phyloP scores from a whole-genome alignment of 2,113 vertebrate genomes.

The Fukomys damarensis region DNA sequence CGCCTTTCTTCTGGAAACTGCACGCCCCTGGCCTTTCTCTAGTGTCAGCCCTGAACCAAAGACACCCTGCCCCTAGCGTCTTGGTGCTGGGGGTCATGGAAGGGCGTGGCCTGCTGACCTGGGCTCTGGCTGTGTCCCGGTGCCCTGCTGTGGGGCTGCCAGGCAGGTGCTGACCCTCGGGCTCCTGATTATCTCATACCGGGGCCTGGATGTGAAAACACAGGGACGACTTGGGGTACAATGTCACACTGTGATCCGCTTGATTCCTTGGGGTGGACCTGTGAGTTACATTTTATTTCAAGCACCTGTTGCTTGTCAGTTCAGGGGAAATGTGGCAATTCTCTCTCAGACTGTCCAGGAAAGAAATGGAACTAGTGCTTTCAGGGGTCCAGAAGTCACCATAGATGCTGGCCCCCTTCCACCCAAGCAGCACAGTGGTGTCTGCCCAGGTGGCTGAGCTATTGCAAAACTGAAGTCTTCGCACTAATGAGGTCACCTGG shows the following conservation, averaged over 20 bases:
- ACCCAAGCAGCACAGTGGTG: background rate
- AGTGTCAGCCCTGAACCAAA: background rate
- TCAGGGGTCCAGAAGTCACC: background rate
- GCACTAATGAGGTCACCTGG: background rate
- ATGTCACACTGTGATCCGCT: background rate
- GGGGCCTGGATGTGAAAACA: background rate
- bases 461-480: background rate
- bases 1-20: background rate
- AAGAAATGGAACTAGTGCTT: background rate
- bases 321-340: background rate
- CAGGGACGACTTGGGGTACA: background rate
- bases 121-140: background rate
- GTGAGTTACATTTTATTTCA: background rate
- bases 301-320: background rate
- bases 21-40: background rate
- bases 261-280: background rate
- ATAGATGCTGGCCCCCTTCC: fast-evolving
- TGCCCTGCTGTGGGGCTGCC: background rate
- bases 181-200: background rate
- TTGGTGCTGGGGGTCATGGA: background rate
- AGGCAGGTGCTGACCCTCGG: background rate
- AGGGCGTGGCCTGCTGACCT: background rate
- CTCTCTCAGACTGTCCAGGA: background rate
- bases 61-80: background rate
- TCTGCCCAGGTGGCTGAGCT: background rate